Evolutionary conservation across 1,140 invertebrate species (phyloP).

Genomic region (Euwallacea similis): DNA sequence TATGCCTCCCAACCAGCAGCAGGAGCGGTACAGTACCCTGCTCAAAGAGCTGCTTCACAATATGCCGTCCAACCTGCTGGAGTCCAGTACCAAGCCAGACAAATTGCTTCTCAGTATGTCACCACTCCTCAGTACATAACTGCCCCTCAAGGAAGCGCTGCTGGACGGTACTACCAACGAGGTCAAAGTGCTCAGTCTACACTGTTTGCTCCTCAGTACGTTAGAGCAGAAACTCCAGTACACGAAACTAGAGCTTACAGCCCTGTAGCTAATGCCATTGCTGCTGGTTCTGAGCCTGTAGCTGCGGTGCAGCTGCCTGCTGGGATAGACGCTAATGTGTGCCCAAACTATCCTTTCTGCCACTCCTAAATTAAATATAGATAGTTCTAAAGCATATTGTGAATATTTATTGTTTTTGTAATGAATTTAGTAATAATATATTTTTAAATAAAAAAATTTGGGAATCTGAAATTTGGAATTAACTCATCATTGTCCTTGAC

Average conservation of each 20-base stretch:
- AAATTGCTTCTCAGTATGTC: conserved; percentile 29
- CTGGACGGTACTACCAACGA: conserved; percentile 21
- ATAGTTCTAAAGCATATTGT: background rate
- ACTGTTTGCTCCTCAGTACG: conserved; percentile 14
- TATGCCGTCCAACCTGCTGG: conserved; percentile 6
- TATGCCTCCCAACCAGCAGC: conserved; percentile 1
- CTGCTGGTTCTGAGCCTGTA: conserved; percentile 16
- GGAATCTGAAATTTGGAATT: background rate
- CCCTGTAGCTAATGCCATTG: conserved; percentile 13
- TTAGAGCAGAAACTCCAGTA: conserved; percentile 15
- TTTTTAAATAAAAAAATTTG: conserved; percentile 6
- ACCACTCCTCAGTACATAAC: conserved; percentile 25
- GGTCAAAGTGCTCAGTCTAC: conserved; percentile 13
- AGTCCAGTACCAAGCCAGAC: conserved; percentile 15
- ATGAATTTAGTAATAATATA: conserved; percentile 3
- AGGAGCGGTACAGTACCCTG: conserved; percentile 1
- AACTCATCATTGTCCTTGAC: background rate
- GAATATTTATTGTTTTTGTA: conserved; percentile 17
- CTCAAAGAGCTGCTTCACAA: conserved; percentile 25
- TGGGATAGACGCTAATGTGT: conserved; percentile 57
- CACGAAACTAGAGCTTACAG: conserved; percentile 9
- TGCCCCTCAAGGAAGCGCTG: conserved; percentile 12
- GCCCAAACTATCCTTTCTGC: conserved; percentile 65
- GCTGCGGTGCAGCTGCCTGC: conserved; percentile 54
- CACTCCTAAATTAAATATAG: conserved; percentile 31